These are phyloP conservation scores for Drosophila pachea DNA, from an alignment of 1,140 invertebrate species.

Conservation along the genomic window DNA sequence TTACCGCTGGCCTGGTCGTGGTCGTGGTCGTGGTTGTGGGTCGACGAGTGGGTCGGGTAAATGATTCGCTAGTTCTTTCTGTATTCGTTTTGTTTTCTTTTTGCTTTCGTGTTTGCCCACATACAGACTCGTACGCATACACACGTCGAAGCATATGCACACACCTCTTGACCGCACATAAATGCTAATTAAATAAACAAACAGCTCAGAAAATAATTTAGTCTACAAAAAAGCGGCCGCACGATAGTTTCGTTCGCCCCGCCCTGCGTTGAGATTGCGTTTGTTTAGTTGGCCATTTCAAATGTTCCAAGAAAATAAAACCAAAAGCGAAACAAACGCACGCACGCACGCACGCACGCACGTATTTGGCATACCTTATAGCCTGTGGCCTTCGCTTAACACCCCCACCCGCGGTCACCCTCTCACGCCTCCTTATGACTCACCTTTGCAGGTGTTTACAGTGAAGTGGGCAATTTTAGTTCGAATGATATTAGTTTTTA, in stretches of 20 bases:
- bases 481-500: constrained; percentile 26
- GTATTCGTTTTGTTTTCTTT: constrained; percentile 2
- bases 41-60: too few species aligned
- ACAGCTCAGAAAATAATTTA: constrained; percentile 68
- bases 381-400: constrained; percentile 18
- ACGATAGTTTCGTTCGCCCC: constrained; percentile 9
- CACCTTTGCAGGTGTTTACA: constrained; percentile 36
- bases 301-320: constrained; percentile 3
- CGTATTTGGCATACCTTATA: constrained; percentile 15
- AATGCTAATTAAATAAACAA: constrained; percentile 72
- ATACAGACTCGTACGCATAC: constrained; percentile 1
- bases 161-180: constrained; percentile 21
- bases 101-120: constrained; percentile 18
- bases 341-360: background rate
- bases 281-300: constrained; percentile 30
- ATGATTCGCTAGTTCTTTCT: too few species aligned
- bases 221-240: constrained; percentile 42
- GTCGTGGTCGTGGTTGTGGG: too few species aligned
- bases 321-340: background rate
- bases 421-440: constrained; percentile 10
- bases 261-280: constrained; percentile 7
- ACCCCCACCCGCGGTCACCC: constrained; percentile 1
- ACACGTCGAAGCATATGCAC: background rate
- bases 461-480: constrained; percentile 27
- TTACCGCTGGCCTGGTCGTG: background rate